Evolutionary conservation across 2,113 vertebrate species (phyloP), one percentile per base, ranked within the genome.

Genomic region (Charina bottae): DNA sequence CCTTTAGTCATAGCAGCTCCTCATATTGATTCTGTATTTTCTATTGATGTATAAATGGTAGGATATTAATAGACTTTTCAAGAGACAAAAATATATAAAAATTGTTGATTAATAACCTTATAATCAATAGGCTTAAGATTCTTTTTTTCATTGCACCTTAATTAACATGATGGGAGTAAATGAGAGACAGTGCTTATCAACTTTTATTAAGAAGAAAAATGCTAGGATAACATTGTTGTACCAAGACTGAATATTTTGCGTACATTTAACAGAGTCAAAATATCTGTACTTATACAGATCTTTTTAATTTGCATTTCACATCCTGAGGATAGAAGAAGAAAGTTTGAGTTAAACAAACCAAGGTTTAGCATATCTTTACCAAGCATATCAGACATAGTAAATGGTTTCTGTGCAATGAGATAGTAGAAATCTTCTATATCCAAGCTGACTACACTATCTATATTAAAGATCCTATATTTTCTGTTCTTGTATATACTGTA

Each of bases 1-100:
- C 28, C 13, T 56, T 33, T 1, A 90, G 56, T 54, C 12, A 13
- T 0, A 2, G 3, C 2, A 21, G 9, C 7, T 23, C 7, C 42
- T 90, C 2, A 62, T 85, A 90, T 54, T 90, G 90, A 85, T 85
- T 33, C 60, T 89, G 0, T 2, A 17, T 9, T 1, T 91, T 42
- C 1, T 26, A 15, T 46, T 54, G 46, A 78, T 56, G 86, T 6
- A 91, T 37, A 87, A 0, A 8, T 37, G 3, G 0, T 92, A 15
- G 3, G 2, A 56, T 89, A 89, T 89, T 89, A 89, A 90, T 55
- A 23, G 64, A 83, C 6, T 89, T 28, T 53, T 72, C 23, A 54
- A 37, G 2, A 42, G 53, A 58, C 56, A 89, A 89, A 78, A n/a
- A 46, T 2, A 28, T 15, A 53, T 24, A 64, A 54, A 88, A 60